Percentiles rank a stretch among this genome's conserved stretches.
These are phyloP conservation scores for Gisinianus flammeolus DNA, from an alignment of 2,888 invertebrate genomes.

Conservation along the genomic window DNA sequence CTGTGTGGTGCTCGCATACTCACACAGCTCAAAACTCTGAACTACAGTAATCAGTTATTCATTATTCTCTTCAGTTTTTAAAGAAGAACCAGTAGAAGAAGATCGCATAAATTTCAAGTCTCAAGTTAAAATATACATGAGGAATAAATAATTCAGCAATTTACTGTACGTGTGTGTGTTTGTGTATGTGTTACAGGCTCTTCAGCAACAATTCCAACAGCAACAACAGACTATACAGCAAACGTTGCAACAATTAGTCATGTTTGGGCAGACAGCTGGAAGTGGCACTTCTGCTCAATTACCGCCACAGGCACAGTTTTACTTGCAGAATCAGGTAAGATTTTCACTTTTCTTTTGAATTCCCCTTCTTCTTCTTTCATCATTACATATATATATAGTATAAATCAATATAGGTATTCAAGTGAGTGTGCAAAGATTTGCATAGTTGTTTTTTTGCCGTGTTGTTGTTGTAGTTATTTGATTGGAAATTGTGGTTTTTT, in stretches of 20 bases:
- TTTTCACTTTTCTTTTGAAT: neutral
- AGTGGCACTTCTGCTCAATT: conserved; percentile 64
- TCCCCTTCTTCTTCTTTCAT: neutral
- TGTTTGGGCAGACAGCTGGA: conserved; percentile 66
- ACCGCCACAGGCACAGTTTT: conserved; percentile 73
- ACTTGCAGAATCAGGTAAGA: conserved; percentile 76
- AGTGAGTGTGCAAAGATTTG: too few species aligned
- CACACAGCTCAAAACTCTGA: too few species aligned
- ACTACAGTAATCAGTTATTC: too few species aligned
- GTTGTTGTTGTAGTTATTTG: too few species aligned
- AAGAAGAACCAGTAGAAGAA: neutral
- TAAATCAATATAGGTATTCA: too few species aligned
- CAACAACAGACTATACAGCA: conserved; percentile 71
- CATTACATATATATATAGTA: neutral
- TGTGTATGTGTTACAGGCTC: conserved; percentile 61
- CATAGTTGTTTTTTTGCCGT: too few species aligned
- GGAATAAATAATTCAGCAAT: neutral
- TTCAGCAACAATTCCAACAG: conserved; percentile 69
- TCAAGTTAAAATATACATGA: neutral
- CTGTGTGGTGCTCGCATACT: too few species aligned
- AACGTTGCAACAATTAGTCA: conserved; percentile 70
- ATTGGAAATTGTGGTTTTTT: too few species aligned
- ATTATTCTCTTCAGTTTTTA: neutral
- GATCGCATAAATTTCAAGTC: neutral
- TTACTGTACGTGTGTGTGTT: neutral